A percentile compares a stretch with the other conserved stretches of the same genome.
Conservation (phyloP, 1,140 invertebrate species). For the Diorhabda sublineata region DNA sequence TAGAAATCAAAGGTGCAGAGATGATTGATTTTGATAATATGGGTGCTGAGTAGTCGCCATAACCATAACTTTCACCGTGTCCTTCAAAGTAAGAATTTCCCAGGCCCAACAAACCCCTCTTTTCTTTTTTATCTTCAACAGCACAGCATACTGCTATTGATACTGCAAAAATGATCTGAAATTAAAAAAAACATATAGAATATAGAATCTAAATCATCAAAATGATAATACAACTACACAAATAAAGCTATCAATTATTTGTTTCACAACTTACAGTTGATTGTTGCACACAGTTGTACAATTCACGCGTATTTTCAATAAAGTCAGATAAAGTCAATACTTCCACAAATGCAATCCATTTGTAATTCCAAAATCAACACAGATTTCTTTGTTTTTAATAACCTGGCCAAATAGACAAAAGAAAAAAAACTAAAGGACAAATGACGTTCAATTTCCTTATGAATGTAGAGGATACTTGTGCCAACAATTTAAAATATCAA, state of each 20-base stretch:
- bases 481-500: too few species aligned
- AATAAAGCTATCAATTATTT: too few species aligned
- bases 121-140: constrained; percentile 27
- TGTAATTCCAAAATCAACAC: too few species aligned
- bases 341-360: too few species aligned
- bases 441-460: too few species aligned
- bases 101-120: constrained; percentile 29
- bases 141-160: constrained; percentile 24
- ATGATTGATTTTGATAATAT: not conserved
- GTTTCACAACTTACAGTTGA: not conserved
- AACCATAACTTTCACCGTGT: constrained; percentile 10
- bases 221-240: not conserved
- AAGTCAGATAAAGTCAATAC: too few species aligned
- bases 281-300: not conserved
- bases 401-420: too few species aligned
- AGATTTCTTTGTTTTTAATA: too few species aligned
- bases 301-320: too few species aligned
- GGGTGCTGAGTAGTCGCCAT: constrained; percentile 15
- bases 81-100: constrained; percentile 18
- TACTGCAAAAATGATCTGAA: constrained; percentile 25
- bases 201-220: not conserved
- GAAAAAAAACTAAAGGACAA: too few species aligned
- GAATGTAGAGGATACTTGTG: too few species aligned
- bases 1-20: constrained; percentile 4
- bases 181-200: not conserved